Evolutionary conservation across 1,140 invertebrate genomes (phyloP), one percentile per base, ranked within the genome.

Genomic region (Sitophilus oryzae): DNA sequence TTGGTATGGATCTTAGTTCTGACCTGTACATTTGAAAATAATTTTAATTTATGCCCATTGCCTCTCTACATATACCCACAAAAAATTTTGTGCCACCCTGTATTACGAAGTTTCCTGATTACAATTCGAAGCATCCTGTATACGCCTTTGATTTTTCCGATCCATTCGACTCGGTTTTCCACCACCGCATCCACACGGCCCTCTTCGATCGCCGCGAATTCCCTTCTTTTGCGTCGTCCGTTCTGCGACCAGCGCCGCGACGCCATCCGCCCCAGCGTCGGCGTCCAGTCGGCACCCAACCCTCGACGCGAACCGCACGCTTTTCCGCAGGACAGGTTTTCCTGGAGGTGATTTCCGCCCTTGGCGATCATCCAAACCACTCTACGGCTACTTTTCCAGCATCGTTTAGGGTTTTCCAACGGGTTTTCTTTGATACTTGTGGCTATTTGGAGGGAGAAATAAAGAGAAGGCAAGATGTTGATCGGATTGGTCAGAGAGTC

Each of bases 401-500:
- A 8, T 35, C 6, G 14, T 18, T 6, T 40, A n/a, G 14, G 14
- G 23, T 23, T 1, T 20, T 15, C 25, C 16, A 20, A 23, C 20
- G 8, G 36, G 4, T n/a, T 14, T 25, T 37, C 36, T 34, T 18
- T 8, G 5, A 9, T n/a, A 18, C 25, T 41, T 40, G 14, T 21
- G 8, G 16, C 0, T 15, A 9, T 34, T 55, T 19, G 20, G 11
- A 8, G 23, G 23, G 35, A 34, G 35, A 18, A 25, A 15, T 46
- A 6, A 58, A 49, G 19, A 59, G 47, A 54, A 45, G 66, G 66
- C 74, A 81, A 72, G 60, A 90, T 91, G 87, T 75, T 90, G 76
- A 86, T 90, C 77, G 84, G 81, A 74, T 80, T 90, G 66, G 85
- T 91, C 68, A 83, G 85, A 71, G 86, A 90, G 72, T 89, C 87